Percentiles rank a stretch among this genome's conserved stretches.
Evolutionary conservation across 2,888 invertebrate species (phyloP).

Genomic region (Gnatocerus cornutus): DNA sequence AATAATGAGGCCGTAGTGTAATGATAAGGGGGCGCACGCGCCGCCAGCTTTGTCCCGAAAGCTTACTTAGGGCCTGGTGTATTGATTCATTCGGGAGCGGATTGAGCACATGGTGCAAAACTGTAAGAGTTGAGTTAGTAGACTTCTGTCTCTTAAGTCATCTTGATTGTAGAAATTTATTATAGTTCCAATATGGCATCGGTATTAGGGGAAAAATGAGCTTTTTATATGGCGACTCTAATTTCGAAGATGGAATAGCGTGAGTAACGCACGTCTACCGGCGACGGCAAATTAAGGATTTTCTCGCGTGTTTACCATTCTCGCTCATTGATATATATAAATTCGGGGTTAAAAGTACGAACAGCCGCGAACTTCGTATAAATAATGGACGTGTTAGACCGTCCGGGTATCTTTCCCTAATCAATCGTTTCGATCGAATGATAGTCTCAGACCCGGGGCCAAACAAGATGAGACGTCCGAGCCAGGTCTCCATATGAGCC

Average conservation of each 20-base stretch:
- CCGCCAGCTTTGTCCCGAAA: constrained; percentile 52
- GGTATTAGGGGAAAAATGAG: constrained; percentile 30
- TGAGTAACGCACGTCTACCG: constrained; percentile 49
- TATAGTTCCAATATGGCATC: constrained; percentile 17
- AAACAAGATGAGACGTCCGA: constrained; percentile 32
- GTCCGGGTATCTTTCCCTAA: constrained; percentile 43
- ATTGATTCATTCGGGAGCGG: constrained; percentile 55
- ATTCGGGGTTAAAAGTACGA: constrained; percentile 49
- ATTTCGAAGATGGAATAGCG: constrained; percentile 53
- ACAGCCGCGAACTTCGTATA: constrained; percentile 50
- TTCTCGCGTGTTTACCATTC: constrained; percentile 51
- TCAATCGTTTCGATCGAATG: constrained; percentile 46
- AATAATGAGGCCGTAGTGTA: constrained; percentile 46
- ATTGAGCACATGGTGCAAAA: constrained; percentile 50
- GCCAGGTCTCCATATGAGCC: constrained; percentile 21
- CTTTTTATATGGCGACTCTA: constrained; percentile 47
- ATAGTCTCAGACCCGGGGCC: constrained; percentile 29
- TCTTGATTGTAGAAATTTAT: constrained; percentile 40
- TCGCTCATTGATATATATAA: constrained; percentile 46
- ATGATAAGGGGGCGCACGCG: constrained; percentile 53
- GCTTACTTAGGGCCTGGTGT: constrained; percentile 54
- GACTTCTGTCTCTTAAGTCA: constrained; percentile 43
- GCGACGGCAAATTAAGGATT: constrained; percentile 55
- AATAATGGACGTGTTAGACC: constrained; percentile 52
- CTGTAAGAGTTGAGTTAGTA: constrained; percentile 44